These are phyloP conservation scores for Sebastes miniatus DNA, from an alignment of 2,797 vertebrate genomes.

Conservation along the genomic window DNA sequence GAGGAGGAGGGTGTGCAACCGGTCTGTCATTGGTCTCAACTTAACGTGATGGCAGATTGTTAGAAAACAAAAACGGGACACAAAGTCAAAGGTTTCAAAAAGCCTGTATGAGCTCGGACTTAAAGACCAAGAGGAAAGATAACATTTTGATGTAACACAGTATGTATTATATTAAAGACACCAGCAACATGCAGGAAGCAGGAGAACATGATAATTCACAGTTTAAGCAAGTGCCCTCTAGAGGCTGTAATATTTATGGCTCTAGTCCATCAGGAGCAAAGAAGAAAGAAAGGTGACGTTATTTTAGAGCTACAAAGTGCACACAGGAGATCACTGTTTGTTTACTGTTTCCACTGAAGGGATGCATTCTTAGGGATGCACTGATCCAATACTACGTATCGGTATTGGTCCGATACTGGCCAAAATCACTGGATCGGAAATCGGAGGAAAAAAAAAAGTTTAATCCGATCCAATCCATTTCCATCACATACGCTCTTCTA, in stretches of 20 bases:
- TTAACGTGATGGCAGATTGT: slow-evolving; percentile 3
- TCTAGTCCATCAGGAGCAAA: background rate
- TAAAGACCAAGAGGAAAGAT: background rate
- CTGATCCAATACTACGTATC: too few relatives aligned
- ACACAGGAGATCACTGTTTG: background rate
- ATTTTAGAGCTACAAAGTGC: background rate
- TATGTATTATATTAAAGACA: background rate
- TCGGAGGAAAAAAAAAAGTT: fast-evolving
- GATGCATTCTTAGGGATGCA: too few relatives aligned
- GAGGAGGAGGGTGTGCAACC: slow-evolving; percentile 9
- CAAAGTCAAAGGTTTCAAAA: background rate
- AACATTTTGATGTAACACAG: background rate
- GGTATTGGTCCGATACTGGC: too few relatives aligned
- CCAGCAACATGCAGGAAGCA: background rate
- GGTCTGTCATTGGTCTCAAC: background rate
- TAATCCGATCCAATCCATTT: too few relatives aligned
- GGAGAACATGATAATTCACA: background rate
- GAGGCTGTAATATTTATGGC: background rate
- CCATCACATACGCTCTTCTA: too few relatives aligned
- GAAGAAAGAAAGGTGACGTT: background rate
- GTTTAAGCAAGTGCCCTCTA: background rate
- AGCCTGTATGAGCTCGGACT: background rate
- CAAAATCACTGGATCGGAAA: too few relatives aligned
- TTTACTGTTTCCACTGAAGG: too few relatives aligned
- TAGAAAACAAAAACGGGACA: background rate